phyloP scores from a whole-genome alignment of 2,113 vertebrate species.

The Lonchura striata region DNA sequence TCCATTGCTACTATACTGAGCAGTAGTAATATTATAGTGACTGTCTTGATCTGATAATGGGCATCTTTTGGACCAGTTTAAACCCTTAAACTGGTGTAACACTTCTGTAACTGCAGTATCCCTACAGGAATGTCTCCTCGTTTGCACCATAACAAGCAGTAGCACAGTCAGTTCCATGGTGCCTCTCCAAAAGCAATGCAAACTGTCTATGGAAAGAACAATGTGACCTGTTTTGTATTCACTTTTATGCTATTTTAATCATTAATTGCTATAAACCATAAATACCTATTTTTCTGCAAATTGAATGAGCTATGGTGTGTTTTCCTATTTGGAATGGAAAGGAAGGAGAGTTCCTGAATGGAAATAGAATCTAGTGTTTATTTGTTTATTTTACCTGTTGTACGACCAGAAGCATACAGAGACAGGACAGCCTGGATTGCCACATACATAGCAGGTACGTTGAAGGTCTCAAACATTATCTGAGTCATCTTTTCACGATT shows the following conservation, averaged over 20 bases:
- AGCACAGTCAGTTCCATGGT: not conserved
- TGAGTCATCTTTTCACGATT: conserved; percentile 96
- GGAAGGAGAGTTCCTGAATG: not conserved
- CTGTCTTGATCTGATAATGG: not conserved
- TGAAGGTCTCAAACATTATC: conserved; percentile 99
- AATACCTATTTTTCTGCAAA: not conserved
- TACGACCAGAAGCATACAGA: conserved; percentile 97
- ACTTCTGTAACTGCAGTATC: not conserved
- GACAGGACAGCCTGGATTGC: conserved; percentile 99
- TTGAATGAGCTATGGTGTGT: not conserved
- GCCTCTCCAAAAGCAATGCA: not conserved
- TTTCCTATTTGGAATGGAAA: not conserved
- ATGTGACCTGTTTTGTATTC: not conserved
- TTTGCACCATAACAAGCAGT: not conserved
- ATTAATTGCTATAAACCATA: not conserved
- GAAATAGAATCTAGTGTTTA: not conserved
- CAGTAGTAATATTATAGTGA: not conserved
- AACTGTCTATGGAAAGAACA: not conserved
- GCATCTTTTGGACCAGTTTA: not conserved
- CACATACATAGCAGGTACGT: conserved; percentile 99
- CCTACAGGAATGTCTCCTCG: not conserved
- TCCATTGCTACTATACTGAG: not conserved
- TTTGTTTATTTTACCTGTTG: conserved; percentile 86
- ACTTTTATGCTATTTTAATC: not conserved
- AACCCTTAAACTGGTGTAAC: not conserved